Base-by-base conservation (phyloP, 2,113 vertebrate genomes). In the Hippocampus abdominalis region DNA sequence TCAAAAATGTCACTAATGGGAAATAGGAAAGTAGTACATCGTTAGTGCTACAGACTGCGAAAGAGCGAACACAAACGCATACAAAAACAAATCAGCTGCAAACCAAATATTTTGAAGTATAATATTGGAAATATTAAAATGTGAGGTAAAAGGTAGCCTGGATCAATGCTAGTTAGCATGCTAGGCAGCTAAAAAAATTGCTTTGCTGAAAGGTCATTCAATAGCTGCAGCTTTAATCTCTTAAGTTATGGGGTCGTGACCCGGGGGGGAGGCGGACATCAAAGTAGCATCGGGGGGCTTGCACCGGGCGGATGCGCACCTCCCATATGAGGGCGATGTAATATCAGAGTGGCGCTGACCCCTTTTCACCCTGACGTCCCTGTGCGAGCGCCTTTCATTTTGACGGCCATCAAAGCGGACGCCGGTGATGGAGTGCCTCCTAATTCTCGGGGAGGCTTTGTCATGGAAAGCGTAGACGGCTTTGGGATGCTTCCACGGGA, bases 251-350 rank as follows among this genome's bases (percentile, higher is more conserved):
- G 27, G 54, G 27, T 60, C 13, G 12, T 32, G 57, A 60, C 57
- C 57, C 27, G 15, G 16, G 25, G 29, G 27, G 57, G 15, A 32
- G 57, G 25, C 57, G 57, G 25, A 59, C 57, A 32, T 60, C 27
- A 60, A 60, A 60, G 57, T 60, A 29, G 57, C 57, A 2, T 54
- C 21, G n/a, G 51, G n/a, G 51, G 3, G 51, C 51, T 21, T n/a
- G 51, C 51, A 11, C 21, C n/a, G 9, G 21, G 21, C n/a, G n/a
- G 27, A 59, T 60, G 27, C 15, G 57, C 56, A 32, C 71, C 64
- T 29, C 61, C 66, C 12, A 12, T n/a, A 73, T 69, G 79, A 81
- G 80, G 78, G 78, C 70, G 82, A 81, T 85, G 72, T 85, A 79
- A 86, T 80, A 83, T 75, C 78, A 79, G 68, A 57, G 46, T 1